A percentile compares a stretch with the other conserved stretches of the same genome.
Conservation (phyloP, 92 coral and sea anemone species). For the Actinostola sp. region DNA sequence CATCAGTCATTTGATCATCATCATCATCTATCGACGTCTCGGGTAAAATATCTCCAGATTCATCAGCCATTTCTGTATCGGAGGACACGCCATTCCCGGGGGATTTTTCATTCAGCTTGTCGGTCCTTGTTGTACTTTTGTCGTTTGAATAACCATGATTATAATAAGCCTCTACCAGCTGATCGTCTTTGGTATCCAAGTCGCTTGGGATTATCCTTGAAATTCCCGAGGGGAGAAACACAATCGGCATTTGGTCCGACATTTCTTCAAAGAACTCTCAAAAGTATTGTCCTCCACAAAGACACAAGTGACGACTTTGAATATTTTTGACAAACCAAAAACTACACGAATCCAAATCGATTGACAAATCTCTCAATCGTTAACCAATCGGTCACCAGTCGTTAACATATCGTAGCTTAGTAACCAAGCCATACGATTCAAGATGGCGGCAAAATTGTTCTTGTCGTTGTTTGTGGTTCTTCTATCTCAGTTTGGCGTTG, state of each 20-base stretch:
- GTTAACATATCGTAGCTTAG: slow-evolving; percentile 2
- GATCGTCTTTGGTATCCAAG: slow-evolving; percentile 16
- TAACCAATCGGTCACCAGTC: neutral
- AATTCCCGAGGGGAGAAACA: slow-evolving; percentile 36
- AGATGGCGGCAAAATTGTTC: slow-evolving; percentile 39
- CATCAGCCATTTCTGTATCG: slow-evolving; percentile 10
- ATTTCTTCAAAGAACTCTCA: too few species aligned
- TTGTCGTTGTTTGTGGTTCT: slow-evolving; percentile 9
- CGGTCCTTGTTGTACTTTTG: neutral
- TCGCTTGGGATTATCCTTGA: slow-evolving; percentile 20
- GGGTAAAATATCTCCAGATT: slow-evolving; percentile 11
- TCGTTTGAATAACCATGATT: slow-evolving; percentile 6
- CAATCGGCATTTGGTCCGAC: slow-evolving; percentile 29
- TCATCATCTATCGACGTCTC: slow-evolving; percentile 26
- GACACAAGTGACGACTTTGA: slow-evolving; percentile 14
- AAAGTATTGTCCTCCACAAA: neutral
- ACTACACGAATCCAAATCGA: slow-evolving; percentile 2
- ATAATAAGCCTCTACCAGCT: slow-evolving; percentile 4
- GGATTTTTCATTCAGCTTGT: slow-evolving; percentile 14
- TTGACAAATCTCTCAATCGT: neutral
- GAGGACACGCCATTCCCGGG: slow-evolving; percentile 3
- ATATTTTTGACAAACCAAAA: neutral
- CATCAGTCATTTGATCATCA: slow-evolving; percentile 5
- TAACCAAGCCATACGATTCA: slow-evolving; percentile 14
- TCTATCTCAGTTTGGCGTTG: slow-evolving; percentile 16